Percentiles rank a stretch among this genome's conserved stretches.
These are phyloP conservation scores for Anisognathus igniventris DNA, from an alignment of 2,797 vertebrate genomes.

Conservation along the genomic window DNA sequence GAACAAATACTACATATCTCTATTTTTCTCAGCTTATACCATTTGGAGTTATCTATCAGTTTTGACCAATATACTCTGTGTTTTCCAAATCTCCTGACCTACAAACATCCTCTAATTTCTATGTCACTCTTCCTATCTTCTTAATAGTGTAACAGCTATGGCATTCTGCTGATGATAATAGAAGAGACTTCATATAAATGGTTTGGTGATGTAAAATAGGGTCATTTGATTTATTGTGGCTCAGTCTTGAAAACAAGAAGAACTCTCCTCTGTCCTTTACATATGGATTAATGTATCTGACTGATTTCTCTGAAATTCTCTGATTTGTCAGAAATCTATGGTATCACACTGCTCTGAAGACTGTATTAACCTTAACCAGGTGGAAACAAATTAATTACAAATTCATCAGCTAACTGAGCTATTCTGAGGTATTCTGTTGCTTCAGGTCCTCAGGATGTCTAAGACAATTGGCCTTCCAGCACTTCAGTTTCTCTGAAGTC, in stretches of 20 bases:
- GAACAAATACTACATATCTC: neutral
- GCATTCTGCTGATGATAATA: neutral
- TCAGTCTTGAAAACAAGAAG: neutral
- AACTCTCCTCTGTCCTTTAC: neutral
- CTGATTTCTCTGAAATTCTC: neutral
- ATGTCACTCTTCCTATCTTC: neutral
- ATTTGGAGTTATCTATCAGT: neutral
- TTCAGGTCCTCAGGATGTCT: neutral
- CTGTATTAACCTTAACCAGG: neutral
- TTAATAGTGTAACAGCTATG: neutral
- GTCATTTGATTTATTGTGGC: neutral
- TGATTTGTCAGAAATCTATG: neutral
- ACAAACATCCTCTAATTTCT: neutral
- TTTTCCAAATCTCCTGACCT: neutral
- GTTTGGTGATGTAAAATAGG: neutral
- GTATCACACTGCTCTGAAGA: neutral
- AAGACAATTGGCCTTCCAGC: neutral
- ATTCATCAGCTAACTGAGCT: neutral
- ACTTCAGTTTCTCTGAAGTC: neutral
- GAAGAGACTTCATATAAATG: neutral
- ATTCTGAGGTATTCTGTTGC: neutral
- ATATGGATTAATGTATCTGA: neutral
- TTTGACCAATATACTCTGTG: neutral
- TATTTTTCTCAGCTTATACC: neutral
- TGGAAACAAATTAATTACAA: neutral